These are phyloP conservation scores for Mus musculus DNA, from an alignment of 2,113 vertebrate species.

Conservation along the genomic window DNA sequence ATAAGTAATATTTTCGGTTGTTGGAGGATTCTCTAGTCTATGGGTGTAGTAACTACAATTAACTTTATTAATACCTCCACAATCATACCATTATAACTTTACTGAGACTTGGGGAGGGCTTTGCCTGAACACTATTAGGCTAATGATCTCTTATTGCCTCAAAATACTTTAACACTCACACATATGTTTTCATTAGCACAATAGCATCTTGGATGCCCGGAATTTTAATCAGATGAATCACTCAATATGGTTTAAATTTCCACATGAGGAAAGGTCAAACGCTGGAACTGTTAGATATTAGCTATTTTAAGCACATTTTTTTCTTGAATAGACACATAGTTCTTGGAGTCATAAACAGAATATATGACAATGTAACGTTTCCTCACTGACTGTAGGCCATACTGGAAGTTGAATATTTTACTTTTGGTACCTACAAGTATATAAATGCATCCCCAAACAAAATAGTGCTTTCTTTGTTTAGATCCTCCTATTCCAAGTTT, in stretches of 20 bases:
- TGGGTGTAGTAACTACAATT: not conserved
- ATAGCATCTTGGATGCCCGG: slow-evolving; percentile 37
- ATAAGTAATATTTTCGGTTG: not conserved
- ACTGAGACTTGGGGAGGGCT: not conserved
- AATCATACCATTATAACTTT: not conserved
- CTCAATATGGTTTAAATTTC: slow-evolving; percentile 41
- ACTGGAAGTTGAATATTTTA: slow-evolving; percentile 38
- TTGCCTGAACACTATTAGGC: slow-evolving; percentile 33
- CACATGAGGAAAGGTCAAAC: slow-evolving; percentile 59
- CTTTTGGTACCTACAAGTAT: not conserved
- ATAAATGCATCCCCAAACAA: not conserved
- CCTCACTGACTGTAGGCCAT: not conserved
- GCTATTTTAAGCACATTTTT: slow-evolving; percentile 34
- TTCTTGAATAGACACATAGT: slow-evolving; percentile 48
- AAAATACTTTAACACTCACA: slow-evolving; percentile 56
- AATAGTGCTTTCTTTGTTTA: not conserved
- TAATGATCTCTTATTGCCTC: slow-evolving; percentile 61
- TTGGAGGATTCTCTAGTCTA: not conserved
- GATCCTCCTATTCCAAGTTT: not conserved
- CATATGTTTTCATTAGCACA: slow-evolving; percentile 64
- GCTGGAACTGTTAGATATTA: not conserved
- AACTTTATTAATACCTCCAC: slow-evolving; percentile 8
- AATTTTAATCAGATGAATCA: slow-evolving; percentile 65
- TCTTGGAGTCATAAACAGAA: slow-evolving; percentile 21
- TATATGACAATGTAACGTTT: not conserved